Percentiles rank a stretch among this genome's conserved stretches.
Evolutionary conservation across 2,797 vertebrate species (phyloP).

Genomic region (Sebastes ruberrimus): DNA sequence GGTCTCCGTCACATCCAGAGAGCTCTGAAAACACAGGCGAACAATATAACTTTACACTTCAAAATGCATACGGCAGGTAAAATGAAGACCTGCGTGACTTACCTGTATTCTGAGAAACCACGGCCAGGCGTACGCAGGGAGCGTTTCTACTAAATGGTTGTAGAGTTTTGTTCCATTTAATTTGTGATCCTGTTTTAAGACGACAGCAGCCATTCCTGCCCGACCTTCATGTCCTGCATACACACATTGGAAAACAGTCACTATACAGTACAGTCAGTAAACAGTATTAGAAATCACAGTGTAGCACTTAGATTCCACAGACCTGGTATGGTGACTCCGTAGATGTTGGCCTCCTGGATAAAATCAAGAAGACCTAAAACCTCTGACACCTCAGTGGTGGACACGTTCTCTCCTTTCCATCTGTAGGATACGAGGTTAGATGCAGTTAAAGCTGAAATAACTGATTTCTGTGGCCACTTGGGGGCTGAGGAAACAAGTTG

Average conservation of each 20-base stretch:
- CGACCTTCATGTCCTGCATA: conserved; percentile 86
- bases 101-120: conserved; percentile 91
- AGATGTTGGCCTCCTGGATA: conserved; percentile 88
- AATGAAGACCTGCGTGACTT: background rate
- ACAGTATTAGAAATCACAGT: background rate
- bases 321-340: conserved; percentile 90
- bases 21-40: conserved; percentile 70
- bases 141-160: conserved; percentile 72
- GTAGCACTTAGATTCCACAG: background rate
- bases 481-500: background rate
- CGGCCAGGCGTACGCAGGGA: conserved; percentile 87
- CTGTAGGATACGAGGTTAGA: conserved; percentile 58
- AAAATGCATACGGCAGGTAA: background rate
- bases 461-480: background rate
- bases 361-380: conserved; percentile 82
- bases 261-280: background rate
- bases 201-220: conserved; percentile 89
- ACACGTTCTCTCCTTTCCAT: conserved; percentile 94
- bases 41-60: background rate
- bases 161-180: conserved; percentile 80
- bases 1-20: conserved; percentile 87
- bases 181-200: conserved; percentile 72
- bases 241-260: background rate
- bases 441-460: too few species aligned
- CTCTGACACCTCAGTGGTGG: conserved; percentile 89